phyloP scores from a whole-genome alignment of 2,113 vertebrate species.

The Antigone vipio region DNA sequence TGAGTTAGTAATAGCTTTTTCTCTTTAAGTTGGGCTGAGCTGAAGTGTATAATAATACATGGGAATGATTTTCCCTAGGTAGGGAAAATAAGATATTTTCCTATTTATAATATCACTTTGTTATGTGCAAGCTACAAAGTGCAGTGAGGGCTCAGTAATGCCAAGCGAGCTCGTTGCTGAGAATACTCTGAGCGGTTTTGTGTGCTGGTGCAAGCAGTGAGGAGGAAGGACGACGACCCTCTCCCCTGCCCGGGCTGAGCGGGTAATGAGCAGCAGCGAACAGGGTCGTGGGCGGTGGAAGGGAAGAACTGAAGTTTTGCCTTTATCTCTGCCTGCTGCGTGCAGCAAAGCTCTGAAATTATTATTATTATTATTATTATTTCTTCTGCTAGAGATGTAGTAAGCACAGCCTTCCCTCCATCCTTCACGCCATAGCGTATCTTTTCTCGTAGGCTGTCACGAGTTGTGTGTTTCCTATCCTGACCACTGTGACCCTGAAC shows the following conservation, averaged over 20 bases:
- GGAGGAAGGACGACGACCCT: background rate
- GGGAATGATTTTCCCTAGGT: background rate
- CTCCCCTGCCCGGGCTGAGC: background rate
- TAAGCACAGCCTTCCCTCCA: background rate
- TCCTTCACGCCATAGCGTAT: accelerated
- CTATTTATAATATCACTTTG: background rate
- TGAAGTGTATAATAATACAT: background rate
- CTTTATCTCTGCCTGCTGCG: background rate
- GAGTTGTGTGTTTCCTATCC: background rate
- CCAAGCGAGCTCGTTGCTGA: background rate
- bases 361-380: background rate
- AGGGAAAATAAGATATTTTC: background rate
- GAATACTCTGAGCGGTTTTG: background rate
- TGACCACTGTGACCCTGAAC: background rate
- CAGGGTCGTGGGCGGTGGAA: too few species aligned
- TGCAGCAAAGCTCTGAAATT: background rate
- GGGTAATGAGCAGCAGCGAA: background rate
- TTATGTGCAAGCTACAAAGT: background rate
- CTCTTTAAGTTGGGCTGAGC: background rate
- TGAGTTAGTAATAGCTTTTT: slow-evolving; percentile 13
- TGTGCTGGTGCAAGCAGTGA: background rate
- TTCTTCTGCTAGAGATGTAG: background rate
- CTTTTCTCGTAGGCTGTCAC: accelerated
- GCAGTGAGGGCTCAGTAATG: background rate
- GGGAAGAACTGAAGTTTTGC: background rate